These are phyloP conservation scores for Mionectes macconnelli DNA, from an alignment of 2,113 vertebrate species.

Conservation along the genomic window DNA sequence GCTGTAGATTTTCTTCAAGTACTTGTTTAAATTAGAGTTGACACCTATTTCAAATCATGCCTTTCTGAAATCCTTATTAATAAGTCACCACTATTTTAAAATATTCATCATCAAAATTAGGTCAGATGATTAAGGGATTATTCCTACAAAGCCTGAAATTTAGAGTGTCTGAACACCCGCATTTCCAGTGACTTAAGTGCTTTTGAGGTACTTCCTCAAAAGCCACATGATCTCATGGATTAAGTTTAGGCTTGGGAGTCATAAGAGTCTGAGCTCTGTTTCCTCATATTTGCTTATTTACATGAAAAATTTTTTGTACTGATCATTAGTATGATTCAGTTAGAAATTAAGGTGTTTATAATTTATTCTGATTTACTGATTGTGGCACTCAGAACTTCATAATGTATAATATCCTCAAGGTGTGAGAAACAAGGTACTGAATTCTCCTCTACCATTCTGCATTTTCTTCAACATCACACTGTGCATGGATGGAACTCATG, in stretches of 20 bases:
- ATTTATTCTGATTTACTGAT: background rate
- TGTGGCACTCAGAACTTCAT: background rate
- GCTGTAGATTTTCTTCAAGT: slow-evolving; percentile 49
- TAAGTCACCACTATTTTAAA: slow-evolving; percentile 63
- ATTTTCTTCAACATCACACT: background rate
- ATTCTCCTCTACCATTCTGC: background rate
- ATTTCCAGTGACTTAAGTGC: background rate
- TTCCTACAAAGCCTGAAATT: slow-evolving; percentile 49
- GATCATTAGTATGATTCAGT: background rate
- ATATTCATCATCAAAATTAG: slow-evolving; percentile 66
- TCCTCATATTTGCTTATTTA: background rate
- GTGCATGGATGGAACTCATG: background rate
- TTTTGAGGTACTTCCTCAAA: background rate
- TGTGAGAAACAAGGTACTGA: background rate
- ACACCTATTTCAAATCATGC: slow-evolving; percentile 51
- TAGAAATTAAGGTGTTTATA: background rate
- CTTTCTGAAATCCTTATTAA: slow-evolving; percentile 62
- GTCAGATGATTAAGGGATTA: slow-evolving; percentile 65
- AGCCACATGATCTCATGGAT: background rate
- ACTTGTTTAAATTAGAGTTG: slow-evolving; percentile 61
- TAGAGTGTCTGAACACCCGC: slow-evolving; percentile 20
- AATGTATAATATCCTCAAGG: background rate
- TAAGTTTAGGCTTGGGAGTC: background rate
- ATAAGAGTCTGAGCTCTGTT: background rate
- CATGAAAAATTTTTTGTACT: background rate